Base-by-base conservation (phyloP, 2,888 invertebrate species). In the Zygogramma bicolorata region DNA sequence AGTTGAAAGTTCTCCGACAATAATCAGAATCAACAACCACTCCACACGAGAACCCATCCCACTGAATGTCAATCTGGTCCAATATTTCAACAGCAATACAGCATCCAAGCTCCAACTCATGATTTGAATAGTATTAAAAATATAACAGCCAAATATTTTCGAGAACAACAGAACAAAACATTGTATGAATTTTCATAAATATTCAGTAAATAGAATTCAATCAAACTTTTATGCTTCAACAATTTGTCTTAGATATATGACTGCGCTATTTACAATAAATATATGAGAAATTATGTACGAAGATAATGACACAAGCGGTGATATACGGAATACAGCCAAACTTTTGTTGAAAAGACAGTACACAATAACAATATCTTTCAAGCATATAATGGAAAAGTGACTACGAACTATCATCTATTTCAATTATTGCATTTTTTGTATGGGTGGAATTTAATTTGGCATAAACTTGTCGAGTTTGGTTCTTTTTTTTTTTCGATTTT, bases 231-330 rank as follows among this genome's bases (percentile, higher is more conserved):
- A 46, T 3, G 20, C 1, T 20, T 46, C 10, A 46, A 46, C 46
- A 18, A 20, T 46, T 46, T 46, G 46, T 46, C 46, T 46, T 46
- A 46, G 8, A 20, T 20, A 20, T 46, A 46, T 46, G 20, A 46
- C 46, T 18, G 18, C 18, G 46, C 46, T 46, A 46, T 46, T 18
- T 46, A 46, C 46, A 46, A 46, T 46, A 46, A 46, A 46, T 46
- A 46, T 46, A 46, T 46, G 8, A 46, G 20, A 46, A 10, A 18
- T 20, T 46, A 46, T 46, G 18, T 46, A 46, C 46, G 20, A 46
- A 46, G 46, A 46, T 46, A 46, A 46, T 46, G 46, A 46, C 46
- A 46, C 46, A 46, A 46, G 46, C 46, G 46, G 46, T 46, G 46
- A 20, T 46, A 46, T 46, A 46, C 8, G 8, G 20, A 46, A 46